Evolutionary conservation across 2,113 vertebrate genomes (phyloP), one percentile per base, ranked within the genome.

Genomic region (Cheirogaleus medius): DNA sequence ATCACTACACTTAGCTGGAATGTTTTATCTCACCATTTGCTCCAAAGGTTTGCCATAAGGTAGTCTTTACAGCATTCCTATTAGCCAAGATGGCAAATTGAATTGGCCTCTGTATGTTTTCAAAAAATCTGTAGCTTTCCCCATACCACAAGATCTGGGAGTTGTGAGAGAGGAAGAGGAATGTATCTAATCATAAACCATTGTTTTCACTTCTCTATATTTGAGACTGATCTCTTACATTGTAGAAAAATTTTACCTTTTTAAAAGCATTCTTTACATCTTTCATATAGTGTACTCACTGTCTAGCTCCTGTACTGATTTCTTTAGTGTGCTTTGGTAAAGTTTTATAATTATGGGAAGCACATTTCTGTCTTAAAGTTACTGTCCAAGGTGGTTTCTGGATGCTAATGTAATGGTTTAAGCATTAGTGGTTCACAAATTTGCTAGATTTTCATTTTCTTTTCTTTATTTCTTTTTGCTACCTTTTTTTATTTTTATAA

Each of bases 401-500:
- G 52, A 27, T 91, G n/a, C 42, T 68, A 7, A 25, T 91, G 80
- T 89, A 49, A 69, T 94, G 21, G 78, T 92, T 85, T 89, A 52
- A 94, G 27, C 63, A 47, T 92, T 90, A 81, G 56, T 91, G 78
- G 34, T 56, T 94, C 37, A 94, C 87, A 58, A 56, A 4, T 83
- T 98, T 20, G 8, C 58, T 87, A 87, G 66, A 44, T 95, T 90
- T 71, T 80, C n/a, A 20, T 78, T 52, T 71, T 56, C 37, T 73
- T 52, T 58, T 37, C 18, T 83, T 49, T 42, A 11, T 94, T 83
- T 47, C 9, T 54, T 44, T 52, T 88, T 69, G 60, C 21, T 92
- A n/a, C 34, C 87, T 96, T 27, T 95, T 96, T 94, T 85, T 85
- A 66, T 92, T 96, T 96, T 95, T 97, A 77, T 58, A 73, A 71